Conservation (phyloP, 2,797 vertebrate species). For the Lophius americanus region DNA sequence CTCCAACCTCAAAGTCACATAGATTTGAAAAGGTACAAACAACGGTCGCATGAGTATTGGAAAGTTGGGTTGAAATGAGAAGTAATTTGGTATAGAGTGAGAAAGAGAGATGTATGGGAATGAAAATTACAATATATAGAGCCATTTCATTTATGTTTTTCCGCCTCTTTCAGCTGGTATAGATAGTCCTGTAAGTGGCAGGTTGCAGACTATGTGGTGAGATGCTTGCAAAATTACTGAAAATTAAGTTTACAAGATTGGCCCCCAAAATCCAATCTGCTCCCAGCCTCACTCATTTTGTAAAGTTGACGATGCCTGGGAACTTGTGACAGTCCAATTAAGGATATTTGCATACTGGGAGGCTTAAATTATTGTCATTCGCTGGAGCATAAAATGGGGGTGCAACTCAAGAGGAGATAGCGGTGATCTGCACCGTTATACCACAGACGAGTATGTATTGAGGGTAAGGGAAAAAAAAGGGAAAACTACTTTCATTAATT, state of each 20-base stretch:
- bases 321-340: constrained; percentile 82
- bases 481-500: constrained; percentile 15
- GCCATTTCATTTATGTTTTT: background rate
- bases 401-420: constrained; percentile 52
- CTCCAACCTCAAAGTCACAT: constrained; percentile 27
- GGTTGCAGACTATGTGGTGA: constrained; percentile 50
- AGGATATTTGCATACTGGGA: constrained; percentile 77
- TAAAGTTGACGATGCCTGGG: constrained; percentile 69
- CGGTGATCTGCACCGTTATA: constrained; percentile 53
- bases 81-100: constrained; percentile 49
- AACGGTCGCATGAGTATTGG: constrained; percentile 36
- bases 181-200: constrained; percentile 54
- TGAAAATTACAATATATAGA: constrained; percentile 42
- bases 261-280: constrained; percentile 75
- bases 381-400: constrained; percentile 77
- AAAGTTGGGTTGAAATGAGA: constrained; percentile 28
- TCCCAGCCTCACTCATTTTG: constrained; percentile 67
- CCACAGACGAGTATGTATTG: constrained; percentile 13
- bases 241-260: constrained; percentile 76
- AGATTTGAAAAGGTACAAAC: constrained; percentile 58
- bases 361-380: constrained; percentile 78
- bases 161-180: constrained; percentile 21
- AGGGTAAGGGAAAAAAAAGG: background rate
- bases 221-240: constrained; percentile 62
- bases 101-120: constrained; percentile 38